Base-by-base conservation (phyloP, 2,113 vertebrate species). In the Grammomys surdaster region DNA sequence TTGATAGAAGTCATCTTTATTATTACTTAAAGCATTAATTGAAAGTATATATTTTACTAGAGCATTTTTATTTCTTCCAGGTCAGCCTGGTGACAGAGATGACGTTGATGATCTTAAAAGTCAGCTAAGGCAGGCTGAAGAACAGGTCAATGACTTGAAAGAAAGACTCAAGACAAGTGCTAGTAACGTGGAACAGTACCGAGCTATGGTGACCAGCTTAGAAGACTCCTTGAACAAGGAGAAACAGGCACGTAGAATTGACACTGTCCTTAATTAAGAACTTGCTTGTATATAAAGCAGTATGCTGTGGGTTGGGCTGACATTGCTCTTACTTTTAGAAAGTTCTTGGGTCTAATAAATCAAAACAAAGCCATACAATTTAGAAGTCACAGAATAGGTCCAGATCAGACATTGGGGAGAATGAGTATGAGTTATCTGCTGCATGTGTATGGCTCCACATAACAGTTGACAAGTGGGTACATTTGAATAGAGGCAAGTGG, bases 221-320 rank as follows among this genome's bases (percentile, higher is more conserved):
- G 99, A 99, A 97, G 99, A 99, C 85, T 99, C 99, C 0, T 98
- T 99, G 70, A 99, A 99, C 77, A 99, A 99, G 91, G 99, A 99
- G 96, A 99, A 99, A 94, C 99, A 99, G 99, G 99, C 99, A 95
- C 84, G 91, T 92, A 31, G 11, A 46, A 43, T 56, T 89, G 65
- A 84, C 40, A 96, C 82, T 86, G 40, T 77, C 36, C 36, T 33
- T 12, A 58, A 28, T 75, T 89, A 76, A 24, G 2, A 89, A 33
- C 9, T 26, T 93, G 9, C 22, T 58, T 43, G 1, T 72, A 0
- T 86, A 12, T 95, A 73, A 95, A 67, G 80, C 58, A 77, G 31
- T 26, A 0, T 76, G 26, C 19, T 90, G 4, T 60, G 6, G 56
- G 14, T 95, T 96, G 7, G 9, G 40, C 40, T 58, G 36, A 20